Conservation (phyloP, 2,888 invertebrate genomes). For the Tachina lurida region DNA sequence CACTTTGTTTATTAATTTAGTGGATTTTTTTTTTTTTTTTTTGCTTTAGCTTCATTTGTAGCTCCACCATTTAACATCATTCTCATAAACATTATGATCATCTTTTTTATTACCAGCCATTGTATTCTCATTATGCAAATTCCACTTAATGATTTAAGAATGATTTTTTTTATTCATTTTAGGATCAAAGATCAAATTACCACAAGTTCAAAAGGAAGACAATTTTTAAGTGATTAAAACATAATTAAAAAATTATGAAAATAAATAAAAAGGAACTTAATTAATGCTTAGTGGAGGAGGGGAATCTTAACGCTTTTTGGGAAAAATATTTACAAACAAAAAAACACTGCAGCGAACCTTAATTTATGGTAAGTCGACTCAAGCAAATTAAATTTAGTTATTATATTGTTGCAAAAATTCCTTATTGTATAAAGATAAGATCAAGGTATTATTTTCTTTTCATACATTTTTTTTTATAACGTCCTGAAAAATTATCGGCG, state of each 20-base stretch:
- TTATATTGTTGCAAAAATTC: too few species aligned
- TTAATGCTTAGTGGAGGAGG: constrained; percentile 20
- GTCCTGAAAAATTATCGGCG: too few species aligned
- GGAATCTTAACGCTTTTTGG: constrained; percentile 38
- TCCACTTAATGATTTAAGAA: constrained; percentile 59
- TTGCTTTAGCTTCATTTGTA: constrained; percentile 42
- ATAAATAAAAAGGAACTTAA: background rate
- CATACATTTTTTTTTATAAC: too few species aligned
- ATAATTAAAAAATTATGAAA: constrained; percentile 20
- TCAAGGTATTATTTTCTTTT: too few species aligned
- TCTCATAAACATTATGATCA: constrained; percentile 32
- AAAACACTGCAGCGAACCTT: background rate
- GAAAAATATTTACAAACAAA: constrained; percentile 7
- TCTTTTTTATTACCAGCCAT: constrained; percentile 68
- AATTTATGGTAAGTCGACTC: background rate
- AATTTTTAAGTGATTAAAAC: constrained; percentile 66
- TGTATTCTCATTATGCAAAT: constrained; percentile 76
- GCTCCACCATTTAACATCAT: constrained; percentile 40
- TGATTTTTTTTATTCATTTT: constrained; percentile 27
- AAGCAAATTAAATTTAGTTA: background rate
- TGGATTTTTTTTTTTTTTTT: constrained; percentile 39
- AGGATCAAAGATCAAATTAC: constrained; percentile 68
- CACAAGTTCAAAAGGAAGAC: constrained; percentile 46
- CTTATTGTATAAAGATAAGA: too few species aligned
- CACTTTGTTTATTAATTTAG: constrained; percentile 83